phyloP scores from a whole-genome alignment of 2,113 vertebrate genomes.

The zebrafish (Danio rerio) region DNA sequence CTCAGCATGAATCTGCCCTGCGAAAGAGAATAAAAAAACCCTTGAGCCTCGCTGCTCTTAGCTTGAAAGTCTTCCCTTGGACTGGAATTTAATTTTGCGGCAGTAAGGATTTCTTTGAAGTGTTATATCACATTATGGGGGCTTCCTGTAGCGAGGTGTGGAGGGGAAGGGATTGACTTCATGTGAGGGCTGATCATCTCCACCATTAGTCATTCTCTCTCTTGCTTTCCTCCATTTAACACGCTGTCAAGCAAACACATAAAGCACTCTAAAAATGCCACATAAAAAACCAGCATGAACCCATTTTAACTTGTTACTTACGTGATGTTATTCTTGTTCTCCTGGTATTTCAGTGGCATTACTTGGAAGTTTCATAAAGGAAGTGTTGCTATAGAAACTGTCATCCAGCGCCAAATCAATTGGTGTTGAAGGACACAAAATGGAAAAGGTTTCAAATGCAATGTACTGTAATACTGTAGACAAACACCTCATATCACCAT shows the following conservation, averaged over 20 bases:
- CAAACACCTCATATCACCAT: too few species aligned
- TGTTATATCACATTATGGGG: conserved; percentile 71
- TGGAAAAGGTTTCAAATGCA: not conserved
- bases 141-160: conserved; percentile 63
- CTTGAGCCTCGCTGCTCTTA: conserved; percentile 36
- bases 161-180: conserved; percentile 60
- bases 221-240: conserved; percentile 15
- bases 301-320: not conserved
- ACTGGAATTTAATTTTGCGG: conserved; percentile 63
- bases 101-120: conserved; percentile 58
- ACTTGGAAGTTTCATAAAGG: not conserved
- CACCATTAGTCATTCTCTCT: conserved; percentile 56
- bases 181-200: conserved; percentile 67
- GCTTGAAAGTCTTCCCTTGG: conserved; percentile 63
- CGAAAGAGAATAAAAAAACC: not conserved
- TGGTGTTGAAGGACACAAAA: not conserved
- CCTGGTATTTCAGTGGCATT: not conserved
- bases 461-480: too few species aligned
- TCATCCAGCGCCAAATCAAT: not conserved
- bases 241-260: not conserved
- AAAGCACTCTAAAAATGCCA: not conserved
- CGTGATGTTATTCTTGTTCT: not conserved
- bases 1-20: conserved; percentile 12
- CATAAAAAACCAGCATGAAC: not conserved
- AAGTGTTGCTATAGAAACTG: not conserved